Base-by-base conservation (phyloP, 1,140 invertebrate genomes). In the Magallana ariakensis region DNA sequence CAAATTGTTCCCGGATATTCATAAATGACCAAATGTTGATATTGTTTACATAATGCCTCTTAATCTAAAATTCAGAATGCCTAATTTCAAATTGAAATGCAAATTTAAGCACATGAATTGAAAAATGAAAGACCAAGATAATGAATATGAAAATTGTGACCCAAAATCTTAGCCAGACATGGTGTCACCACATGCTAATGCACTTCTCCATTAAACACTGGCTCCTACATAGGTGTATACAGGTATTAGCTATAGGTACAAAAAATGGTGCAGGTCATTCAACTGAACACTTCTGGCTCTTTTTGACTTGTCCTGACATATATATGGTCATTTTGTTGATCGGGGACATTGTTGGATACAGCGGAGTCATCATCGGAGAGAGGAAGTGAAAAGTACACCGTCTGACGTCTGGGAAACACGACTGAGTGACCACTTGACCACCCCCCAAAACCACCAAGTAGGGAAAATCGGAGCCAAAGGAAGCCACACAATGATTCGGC, bases 111-210 rank as follows among this genome's bases (percentile, higher is more conserved):
- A 70, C 33, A 70, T 26, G 33, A 66, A 66, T 66, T 66, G 62
- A n/a, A n/a, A n/a, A n/a, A n/a, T n/a, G n/a, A 70, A 60, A 60
- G 19, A 60, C 58, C 15, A 60, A 60, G 58, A n/a, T 60, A 60
- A 60, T 60, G 66, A 70, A 70, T 70, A 70, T 70, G 66, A 70
- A 70, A 70, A 70, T 70, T 70, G n/a, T 70, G 66, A 70, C 66
- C 66, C 66, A 70, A 70, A 70, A 70, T 70, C 66, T 70, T 10
- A 26, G 66, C 33, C 66, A 70, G 66, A 70, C 66, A 70, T 11
- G 33, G 11, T 70, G 66, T 70, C 66, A 70, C 66, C 66, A 70
- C 22, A 19, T 70, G 66, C 66, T 70, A 70, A 70, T 70, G 8
- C 22, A 22, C 10, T 10, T 33, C 19, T 66, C 62, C 16, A n/a